phyloP scores from a whole-genome alignment of 2,888 invertebrate species.

The Euzetes globulus region DNA sequence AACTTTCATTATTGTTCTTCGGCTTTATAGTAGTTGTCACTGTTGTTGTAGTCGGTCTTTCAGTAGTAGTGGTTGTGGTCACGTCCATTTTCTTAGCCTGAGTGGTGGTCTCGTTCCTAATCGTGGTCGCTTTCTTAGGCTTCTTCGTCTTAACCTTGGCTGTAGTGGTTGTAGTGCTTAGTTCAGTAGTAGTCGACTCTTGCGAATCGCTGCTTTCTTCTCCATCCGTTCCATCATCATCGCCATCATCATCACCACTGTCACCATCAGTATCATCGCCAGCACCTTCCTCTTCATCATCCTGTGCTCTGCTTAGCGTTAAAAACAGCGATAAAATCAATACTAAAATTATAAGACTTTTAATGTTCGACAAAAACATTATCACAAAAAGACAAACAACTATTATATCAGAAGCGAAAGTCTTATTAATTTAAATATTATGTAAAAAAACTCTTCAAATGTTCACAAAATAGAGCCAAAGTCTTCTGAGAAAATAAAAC shows the following conservation, averaged over 20 bases:
- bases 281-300: neutral
- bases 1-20: neutral
- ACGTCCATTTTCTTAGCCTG: neutral
- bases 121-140: neutral
- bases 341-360: neutral
- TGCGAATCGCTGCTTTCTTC: neutral
- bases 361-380: constrained; percentile 8
- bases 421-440: neutral
- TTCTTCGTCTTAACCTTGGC: neutral
- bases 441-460: neutral
- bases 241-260: neutral
- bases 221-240: neutral
- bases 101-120: neutral
- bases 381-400: neutral
- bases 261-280: neutral
- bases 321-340: constrained; percentile 13
- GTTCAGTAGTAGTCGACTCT: constrained; percentile 8
- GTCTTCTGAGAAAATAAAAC: too few species aligned
- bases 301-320: neutral
- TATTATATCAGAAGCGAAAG: neutral
- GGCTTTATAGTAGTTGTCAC: neutral
- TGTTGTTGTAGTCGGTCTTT: neutral
- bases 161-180: constrained; percentile 14
- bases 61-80: constrained; percentile 1
- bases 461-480: neutral